Evolutionary conservation across 2,797 vertebrate genomes (phyloP), one percentile per base, ranked within the genome.

Genomic region (Argentina silus): DNA sequence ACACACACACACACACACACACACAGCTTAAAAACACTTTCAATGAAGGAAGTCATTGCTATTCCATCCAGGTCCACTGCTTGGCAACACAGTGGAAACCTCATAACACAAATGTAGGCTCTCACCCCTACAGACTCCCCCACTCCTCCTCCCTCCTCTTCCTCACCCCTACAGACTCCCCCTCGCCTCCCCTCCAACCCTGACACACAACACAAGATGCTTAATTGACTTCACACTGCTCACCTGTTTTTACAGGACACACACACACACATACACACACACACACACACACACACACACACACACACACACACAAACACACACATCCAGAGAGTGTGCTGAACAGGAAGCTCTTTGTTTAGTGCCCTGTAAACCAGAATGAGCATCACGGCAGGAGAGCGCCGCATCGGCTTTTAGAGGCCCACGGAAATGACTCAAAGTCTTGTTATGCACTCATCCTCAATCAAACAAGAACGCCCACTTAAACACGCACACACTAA

Each of bases 401-500:
- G 47, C 42, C 11, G n/a, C 50, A 48, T 47, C 27, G 44, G 51
- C 55, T 70, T 77, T 61, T 65, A 66, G 56, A 21, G 15, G 14
- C 12, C 10, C 42, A 60, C 6, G 14, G 55, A 69, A 68, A 66
- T 27, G 9, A 66, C 48, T 45, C n/a, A n/a, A 61, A 50, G 36
- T 57, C 42, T 17, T 17, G 50, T 67, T 74, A 65, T 12, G 45
- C 62, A 23, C 15, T 61, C 6, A 70, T 55, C 56, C 56, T 21
- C 21, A 71, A 67, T 78, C 70, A 67, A 45, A 68, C 61, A 66
- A 27, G 27, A 63, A 61, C 47, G 50, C 67, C 55, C 72, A 74
- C 48, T 62, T 55, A 51, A 27, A 21, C 57, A 56, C 4, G 4
- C 27, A 36, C 27, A 36, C 27, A 36, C 27, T 2, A 1, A 36